These are phyloP conservation scores for Nematopogon swammerdamellus DNA, from an alignment of 2,888 invertebrate genomes.

Conservation along the genomic window DNA sequence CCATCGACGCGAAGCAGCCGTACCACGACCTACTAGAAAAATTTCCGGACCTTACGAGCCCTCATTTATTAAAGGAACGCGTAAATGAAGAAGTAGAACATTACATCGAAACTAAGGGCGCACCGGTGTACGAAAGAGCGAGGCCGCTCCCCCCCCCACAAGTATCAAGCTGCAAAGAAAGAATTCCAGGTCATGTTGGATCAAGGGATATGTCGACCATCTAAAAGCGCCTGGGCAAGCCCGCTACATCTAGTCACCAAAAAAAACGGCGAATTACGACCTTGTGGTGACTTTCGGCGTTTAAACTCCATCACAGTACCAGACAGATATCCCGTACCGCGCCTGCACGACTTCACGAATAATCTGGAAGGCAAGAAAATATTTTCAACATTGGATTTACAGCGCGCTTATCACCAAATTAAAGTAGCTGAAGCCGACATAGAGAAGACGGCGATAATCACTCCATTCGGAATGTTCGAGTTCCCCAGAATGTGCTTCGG, in stretches of 20 bases:
- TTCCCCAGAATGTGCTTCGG: conserved; percentile 9
- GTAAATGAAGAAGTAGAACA: conserved; percentile 1
- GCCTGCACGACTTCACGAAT: conserved; percentile 5
- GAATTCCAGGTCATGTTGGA: conserved; percentile 10
- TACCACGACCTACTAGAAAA: no score
- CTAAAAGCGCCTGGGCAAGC: conserved; percentile 4
- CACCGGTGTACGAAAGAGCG: conserved; percentile 1
- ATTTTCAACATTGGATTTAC: conserved; percentile 11
- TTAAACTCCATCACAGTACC: conserved; percentile 18
- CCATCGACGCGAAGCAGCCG: no score
- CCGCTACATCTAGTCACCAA: conserved; percentile 3
- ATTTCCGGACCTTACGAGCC: no score
- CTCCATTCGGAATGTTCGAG: conserved; percentile 13
- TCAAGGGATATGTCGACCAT: conserved; percentile 19
- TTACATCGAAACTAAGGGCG: conserved; percentile 3
- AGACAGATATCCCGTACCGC: conserved; percentile 5
- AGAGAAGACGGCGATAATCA: conserved; percentile 23
- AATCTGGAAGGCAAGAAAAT: neutral
- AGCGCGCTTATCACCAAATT: conserved; percentile 22
- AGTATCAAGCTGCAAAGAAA: conserved; percentile 2
- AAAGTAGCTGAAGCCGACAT: conserved; percentile 21
- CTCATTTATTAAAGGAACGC: no score
- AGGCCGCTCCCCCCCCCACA: neutral
- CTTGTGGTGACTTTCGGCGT: conserved; percentile 23
- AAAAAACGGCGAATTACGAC: conserved; percentile 7